phyloP scores from a whole-genome alignment of 2,797 vertebrate genomes.

The Rachycentron canadum region DNA sequence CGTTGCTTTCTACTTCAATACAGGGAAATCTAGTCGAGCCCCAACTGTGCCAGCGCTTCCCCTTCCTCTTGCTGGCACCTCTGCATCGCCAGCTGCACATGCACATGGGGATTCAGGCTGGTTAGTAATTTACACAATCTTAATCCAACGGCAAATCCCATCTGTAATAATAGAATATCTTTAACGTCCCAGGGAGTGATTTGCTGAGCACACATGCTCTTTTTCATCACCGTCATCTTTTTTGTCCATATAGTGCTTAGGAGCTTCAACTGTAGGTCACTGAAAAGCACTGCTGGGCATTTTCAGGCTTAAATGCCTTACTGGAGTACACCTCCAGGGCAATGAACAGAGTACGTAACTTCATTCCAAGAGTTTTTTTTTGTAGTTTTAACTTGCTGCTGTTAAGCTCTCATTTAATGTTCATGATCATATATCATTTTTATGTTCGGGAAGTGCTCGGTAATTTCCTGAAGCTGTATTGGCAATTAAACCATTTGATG shows the following conservation, averaged over 20 bases:
- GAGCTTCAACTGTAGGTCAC: conserved; percentile 12
- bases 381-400: conserved; percentile 26
- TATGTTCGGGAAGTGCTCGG: conserved; percentile 56
- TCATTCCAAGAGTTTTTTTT: conserved; percentile 19
- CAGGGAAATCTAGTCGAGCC: conserved; percentile 69
- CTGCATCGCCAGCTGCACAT: conserved; percentile 70
- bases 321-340: conserved; percentile 33
- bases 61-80: conserved; percentile 65
- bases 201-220: conserved; percentile 37
- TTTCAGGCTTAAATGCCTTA: conserved; percentile 27
- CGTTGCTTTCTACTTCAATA: conserved; percentile 74
- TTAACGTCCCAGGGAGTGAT: conserved; percentile 36
- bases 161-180: conserved; percentile 58
- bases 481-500: conserved; percentile 67
- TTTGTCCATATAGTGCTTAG: neutral
- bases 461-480: conserved; percentile 47
- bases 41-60: conserved; percentile 67
- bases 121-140: conserved; percentile 55
- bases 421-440: conserved; percentile 56
- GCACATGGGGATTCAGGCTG: conserved; percentile 53
- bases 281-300: conserved; percentile 12
- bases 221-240: conserved; percentile 32
- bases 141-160: conserved; percentile 61
- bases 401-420: conserved; percentile 46
- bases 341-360: conserved; percentile 27